Evolutionary conservation across 2,113 vertebrate species (phyloP).

Genomic region (Siniperca knerii): DNA sequence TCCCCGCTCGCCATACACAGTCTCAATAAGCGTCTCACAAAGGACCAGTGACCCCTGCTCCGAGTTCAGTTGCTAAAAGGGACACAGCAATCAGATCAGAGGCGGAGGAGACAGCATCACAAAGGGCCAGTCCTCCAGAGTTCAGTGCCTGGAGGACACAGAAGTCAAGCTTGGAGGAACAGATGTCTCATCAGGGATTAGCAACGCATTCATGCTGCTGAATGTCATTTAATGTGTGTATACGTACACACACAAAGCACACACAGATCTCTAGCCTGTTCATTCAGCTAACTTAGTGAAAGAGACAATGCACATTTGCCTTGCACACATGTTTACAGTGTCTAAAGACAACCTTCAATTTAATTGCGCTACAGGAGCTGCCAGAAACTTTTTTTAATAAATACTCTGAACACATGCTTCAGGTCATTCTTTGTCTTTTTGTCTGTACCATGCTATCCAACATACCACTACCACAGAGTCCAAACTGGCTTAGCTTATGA

Average conservation of each 20-base stretch:
- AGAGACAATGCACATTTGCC: neutral
- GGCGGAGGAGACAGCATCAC: slow-evolving; percentile 53
- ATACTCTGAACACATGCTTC: neutral
- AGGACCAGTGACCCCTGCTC: slow-evolving; percentile 93
- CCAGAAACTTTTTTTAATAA: neutral
- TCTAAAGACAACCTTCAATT: neutral
- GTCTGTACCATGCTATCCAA: neutral
- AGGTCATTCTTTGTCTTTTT: neutral
- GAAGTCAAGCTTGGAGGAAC: slow-evolving; percentile 51
- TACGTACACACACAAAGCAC: neutral
- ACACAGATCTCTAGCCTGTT: neutral
- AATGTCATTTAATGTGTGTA: slow-evolving; percentile 60
- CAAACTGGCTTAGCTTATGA: slow-evolving; percentile 17
- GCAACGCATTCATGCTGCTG: slow-evolving; percentile 41
- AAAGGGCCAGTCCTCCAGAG: slow-evolving; percentile 61
- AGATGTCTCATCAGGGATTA: slow-evolving; percentile 70
- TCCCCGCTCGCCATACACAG: slow-evolving; percentile 92
- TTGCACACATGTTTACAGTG: slow-evolving; percentile 21
- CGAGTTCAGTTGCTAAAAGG: slow-evolving; percentile 84
- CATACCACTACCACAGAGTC: neutral
- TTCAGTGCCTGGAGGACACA: slow-evolving; percentile 56
- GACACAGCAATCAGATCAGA: slow-evolving; percentile 72
- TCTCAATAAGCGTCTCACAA: slow-evolving; percentile 95
- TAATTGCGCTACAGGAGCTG: neutral
- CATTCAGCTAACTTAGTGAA: neutral